phyloP scores from a whole-genome alignment of 2,797 vertebrate genomes.

The Phataginus tricuspis region DNA sequence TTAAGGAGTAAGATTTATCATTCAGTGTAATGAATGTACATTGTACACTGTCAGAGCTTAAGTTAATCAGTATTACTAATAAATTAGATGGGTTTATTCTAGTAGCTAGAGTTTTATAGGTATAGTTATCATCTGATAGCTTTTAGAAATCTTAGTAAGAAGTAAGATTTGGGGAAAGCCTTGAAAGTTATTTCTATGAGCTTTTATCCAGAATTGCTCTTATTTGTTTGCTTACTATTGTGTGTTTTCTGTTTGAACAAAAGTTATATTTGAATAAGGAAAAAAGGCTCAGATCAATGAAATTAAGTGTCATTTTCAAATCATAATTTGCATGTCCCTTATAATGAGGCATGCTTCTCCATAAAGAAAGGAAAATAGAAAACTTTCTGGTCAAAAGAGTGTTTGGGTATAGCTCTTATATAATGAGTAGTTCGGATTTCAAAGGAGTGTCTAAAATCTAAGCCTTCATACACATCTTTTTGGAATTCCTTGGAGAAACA shows the following conservation, averaged over 20 bases:
- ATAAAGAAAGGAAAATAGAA: constrained; percentile 1
- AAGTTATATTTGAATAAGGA: constrained; percentile 38
- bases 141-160: constrained; percentile 50
- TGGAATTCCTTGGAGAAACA: background rate
- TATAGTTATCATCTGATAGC: background rate
- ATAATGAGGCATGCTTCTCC: background rate
- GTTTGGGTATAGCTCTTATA: background rate
- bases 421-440: constrained; percentile 9
- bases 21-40: background rate
- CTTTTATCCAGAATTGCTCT: constrained; percentile 33
- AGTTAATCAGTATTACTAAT: background rate
- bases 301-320: constrained; percentile 31
- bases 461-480: background rate
- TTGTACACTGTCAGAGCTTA: background rate
- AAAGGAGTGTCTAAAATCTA: constrained; percentile 22
- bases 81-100: background rate
- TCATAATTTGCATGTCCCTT: background rate
- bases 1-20: background rate
- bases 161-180: background rate
- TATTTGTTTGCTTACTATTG: background rate
- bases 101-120: background rate
- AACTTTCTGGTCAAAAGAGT: constrained; percentile 29
- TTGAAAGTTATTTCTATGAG: background rate
- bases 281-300: background rate
- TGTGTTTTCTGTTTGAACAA: background rate